Evolutionary conservation across 2,888 invertebrate species (phyloP).

Genomic region (Aspidapion aeneum): DNA sequence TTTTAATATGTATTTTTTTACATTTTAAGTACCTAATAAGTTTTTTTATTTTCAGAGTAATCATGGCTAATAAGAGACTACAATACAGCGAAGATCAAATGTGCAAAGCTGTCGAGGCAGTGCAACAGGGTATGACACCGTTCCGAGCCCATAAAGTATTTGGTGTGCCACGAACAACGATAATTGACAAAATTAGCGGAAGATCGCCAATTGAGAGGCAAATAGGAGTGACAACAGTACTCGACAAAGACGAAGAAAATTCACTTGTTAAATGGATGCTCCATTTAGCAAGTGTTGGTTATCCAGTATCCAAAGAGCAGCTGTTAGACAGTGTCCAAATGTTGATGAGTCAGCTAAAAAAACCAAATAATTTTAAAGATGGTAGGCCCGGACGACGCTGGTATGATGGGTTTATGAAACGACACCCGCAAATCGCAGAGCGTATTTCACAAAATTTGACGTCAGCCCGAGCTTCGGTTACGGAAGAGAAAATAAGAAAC

Average conservation of each 20-base stretch:
- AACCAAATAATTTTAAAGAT: not conserved
- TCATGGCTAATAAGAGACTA: too few relatives aligned
- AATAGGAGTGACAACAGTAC: not conserved
- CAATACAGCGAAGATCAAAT: too few relatives aligned
- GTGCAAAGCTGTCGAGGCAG: too few relatives aligned
- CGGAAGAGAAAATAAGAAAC: not conserved
- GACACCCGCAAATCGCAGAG: not conserved
- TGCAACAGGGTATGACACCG: too few relatives aligned
- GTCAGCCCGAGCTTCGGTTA: not conserved
- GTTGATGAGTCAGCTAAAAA: not conserved
- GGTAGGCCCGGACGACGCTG: not conserved
- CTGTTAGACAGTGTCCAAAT: not conserved
- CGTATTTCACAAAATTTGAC: not conserved
- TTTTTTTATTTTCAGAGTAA: too few relatives aligned
- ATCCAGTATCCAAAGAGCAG: not conserved
- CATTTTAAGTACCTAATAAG: too few relatives aligned
- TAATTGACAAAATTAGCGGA: not conserved
- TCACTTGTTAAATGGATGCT: not conserved
- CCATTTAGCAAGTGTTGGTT: not conserved
- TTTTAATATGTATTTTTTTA: too few relatives aligned
- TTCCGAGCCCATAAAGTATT: not conserved
- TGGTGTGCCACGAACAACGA: not conserved
- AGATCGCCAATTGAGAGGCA: not conserved
- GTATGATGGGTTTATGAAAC: not conserved
- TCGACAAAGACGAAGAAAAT: not conserved